Percentiles rank a stretch among this genome's conserved stretches.
Evolutionary conservation across 2,888 invertebrate genomes (phyloP).

Genomic region (Romanomermis culicivorax): DNA sequence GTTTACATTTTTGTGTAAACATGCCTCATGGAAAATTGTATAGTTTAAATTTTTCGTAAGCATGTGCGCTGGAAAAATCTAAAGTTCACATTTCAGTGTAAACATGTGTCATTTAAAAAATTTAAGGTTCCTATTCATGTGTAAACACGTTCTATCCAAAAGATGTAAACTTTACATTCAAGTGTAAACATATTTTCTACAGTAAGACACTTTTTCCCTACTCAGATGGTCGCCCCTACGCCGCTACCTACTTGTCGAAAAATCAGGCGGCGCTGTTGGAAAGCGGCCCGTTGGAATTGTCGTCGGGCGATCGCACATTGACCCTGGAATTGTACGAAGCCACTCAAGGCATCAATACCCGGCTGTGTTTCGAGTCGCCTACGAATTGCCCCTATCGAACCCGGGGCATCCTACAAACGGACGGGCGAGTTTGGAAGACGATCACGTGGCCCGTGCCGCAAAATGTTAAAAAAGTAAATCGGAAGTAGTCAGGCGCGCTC

Average conservation of each 20-base stretch:
- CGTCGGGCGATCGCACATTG: background rate
- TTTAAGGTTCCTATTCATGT: no score
- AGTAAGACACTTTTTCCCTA: no score
- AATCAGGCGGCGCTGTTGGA: background rate
- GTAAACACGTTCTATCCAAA: no score
- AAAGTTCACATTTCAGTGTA: no score
- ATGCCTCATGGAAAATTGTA: no score
- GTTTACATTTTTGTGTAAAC: no score
- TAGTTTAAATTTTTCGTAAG: no score
- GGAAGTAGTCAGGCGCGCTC: no score
- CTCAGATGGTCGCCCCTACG: background rate
- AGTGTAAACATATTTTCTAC: no score
- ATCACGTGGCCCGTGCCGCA: background rate
- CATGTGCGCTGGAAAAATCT: no score
- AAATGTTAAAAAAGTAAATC: background rate
- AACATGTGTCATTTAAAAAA: no score
- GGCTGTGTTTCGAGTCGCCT: background rate
- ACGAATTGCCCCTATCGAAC: background rate
- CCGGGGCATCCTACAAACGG: background rate
- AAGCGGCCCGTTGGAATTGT: background rate
- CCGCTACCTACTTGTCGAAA: background rate
- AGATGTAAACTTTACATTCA: no score
- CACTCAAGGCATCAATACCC: background rate
- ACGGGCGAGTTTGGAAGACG: background rate
- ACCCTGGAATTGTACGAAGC: background rate